Evolutionary conservation across 35 echinoderm and acorn worm species (phyloP).

Genomic region (Stichopus chloronotus): DNA sequence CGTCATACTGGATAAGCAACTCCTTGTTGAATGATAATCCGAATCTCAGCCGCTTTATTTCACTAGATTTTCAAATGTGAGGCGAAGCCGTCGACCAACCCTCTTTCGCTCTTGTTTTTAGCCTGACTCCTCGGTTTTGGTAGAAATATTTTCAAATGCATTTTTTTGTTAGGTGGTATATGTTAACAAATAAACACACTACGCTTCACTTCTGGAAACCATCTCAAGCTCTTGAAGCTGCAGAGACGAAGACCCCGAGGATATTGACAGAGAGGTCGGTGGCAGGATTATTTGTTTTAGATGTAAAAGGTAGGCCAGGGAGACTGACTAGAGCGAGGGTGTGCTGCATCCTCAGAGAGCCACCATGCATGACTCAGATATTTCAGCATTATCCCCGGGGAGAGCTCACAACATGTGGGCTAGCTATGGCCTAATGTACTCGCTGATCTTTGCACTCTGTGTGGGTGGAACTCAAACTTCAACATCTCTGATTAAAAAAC

Average conservation of each 20-base stretch:
- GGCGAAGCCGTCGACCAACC: no score
- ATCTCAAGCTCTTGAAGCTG: conserved; percentile 31
- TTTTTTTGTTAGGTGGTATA: no score
- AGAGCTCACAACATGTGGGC: conserved; percentile 41
- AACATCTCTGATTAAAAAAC: conserved; percentile 42
- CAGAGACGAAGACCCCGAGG: conserved; percentile 4
- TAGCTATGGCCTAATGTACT: conserved; percentile 51
- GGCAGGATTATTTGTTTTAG: conserved; percentile 50
- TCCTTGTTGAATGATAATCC: no score
- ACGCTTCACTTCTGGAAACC: conserved; percentile 13
- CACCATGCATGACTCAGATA: conserved; percentile 14
- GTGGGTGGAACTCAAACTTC: conserved; percentile 38
- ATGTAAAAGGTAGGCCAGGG: neutral
- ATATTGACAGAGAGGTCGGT: conserved; percentile 38
- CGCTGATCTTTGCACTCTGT: conserved; percentile 42
- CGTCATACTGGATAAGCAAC: no score
- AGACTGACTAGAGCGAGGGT: neutral
- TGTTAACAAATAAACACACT: no score
- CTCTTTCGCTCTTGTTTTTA: no score
- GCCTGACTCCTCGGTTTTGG: no score
- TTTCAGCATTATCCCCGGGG: conserved; percentile 11
- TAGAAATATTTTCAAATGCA: no score
- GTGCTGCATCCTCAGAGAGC: neutral
- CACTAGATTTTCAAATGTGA: no score
- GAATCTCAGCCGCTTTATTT: no score